phyloP scores from a whole-genome alignment of 2,888 invertebrate genomes.

The Branchellion lobata region DNA sequence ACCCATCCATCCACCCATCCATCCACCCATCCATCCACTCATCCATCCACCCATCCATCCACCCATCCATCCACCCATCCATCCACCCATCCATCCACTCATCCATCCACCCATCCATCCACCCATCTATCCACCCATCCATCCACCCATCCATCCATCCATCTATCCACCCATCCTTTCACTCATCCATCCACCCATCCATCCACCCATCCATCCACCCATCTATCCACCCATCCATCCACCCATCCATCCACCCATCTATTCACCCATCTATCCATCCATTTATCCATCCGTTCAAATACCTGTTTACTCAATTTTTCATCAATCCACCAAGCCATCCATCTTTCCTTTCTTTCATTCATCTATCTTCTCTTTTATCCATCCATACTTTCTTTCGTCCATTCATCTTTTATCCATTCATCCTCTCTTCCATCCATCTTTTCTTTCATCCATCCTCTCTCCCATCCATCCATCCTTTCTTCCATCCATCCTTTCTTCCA shows the following conservation, averaged over 20 bases:
- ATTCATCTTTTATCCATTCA: not conserved
- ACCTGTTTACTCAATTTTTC: not conserved
- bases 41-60: conserved; percentile 2
- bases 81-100: not conserved
- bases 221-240: conserved; percentile 5
- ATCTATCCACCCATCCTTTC: not conserved
- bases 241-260: conserved; percentile 1
- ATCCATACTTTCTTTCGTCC: not conserved
- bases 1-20: not conserved
- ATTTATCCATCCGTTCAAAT: not conserved
- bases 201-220: not conserved
- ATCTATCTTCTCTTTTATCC: not conserved
- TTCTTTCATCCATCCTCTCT: not conserved
- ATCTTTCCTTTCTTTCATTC: not conserved
- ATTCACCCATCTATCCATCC: conserved; percentile 8
- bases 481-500: not conserved
- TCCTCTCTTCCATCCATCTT: not conserved
- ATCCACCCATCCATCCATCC: conserved; percentile 2
- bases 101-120: conserved; percentile 2
- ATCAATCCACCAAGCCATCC: not conserved
- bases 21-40: not conserved
- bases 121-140: conserved; percentile 1
- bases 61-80: not conserved
- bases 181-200: not conserved
- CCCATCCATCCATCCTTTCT: conserved; percentile 3